phyloP scores from a whole-genome alignment of 1,140 invertebrate species.

The Choristoneura fumiferana region DNA sequence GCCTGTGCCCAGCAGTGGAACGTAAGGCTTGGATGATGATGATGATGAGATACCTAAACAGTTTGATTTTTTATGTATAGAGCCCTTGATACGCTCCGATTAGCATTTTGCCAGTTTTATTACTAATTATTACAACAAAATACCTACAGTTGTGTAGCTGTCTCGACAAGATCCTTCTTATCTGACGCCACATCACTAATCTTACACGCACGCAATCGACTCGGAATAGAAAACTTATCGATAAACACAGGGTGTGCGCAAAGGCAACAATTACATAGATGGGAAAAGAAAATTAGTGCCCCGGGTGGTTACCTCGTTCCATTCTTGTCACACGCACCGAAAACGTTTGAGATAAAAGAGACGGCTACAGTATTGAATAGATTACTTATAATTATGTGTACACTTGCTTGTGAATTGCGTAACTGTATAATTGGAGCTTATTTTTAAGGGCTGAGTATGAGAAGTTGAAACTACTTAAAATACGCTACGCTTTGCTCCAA shows the following conservation, averaged over 20 bases:
- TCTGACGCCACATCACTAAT: conserved; percentile 22
- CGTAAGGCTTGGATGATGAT: too few species aligned
- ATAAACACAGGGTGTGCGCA: conserved; percentile 44
- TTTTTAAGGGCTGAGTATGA: too few species aligned
- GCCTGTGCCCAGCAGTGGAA: too few species aligned
- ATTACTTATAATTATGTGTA: conserved; percentile 36
- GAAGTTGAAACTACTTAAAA: too few species aligned
- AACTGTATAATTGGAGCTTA: conserved; percentile 3
- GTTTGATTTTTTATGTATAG: too few species aligned
- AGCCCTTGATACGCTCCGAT: too few species aligned
- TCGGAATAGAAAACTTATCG: conserved; percentile 46
- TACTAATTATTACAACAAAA: too few species aligned
- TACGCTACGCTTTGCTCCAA: too few species aligned
- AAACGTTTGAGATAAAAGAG: conserved; percentile 27
- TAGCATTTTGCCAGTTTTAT: too few species aligned
- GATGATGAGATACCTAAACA: too few species aligned
- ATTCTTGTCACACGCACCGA: conserved; percentile 30
- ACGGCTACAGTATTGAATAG: conserved; percentile 22
- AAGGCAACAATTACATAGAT: conserved; percentile 47
- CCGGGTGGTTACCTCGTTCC: conserved; percentile 32
- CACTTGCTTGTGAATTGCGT: conserved; percentile 34
- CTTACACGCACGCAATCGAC: conserved; percentile 27
- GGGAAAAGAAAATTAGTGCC: conserved; percentile 51
- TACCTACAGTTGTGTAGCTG: background rate
- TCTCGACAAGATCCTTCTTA: conserved; percentile 24